Conservation (phyloP, 2,113 vertebrate species). For the Craseonycteris thonglongyai region DNA sequence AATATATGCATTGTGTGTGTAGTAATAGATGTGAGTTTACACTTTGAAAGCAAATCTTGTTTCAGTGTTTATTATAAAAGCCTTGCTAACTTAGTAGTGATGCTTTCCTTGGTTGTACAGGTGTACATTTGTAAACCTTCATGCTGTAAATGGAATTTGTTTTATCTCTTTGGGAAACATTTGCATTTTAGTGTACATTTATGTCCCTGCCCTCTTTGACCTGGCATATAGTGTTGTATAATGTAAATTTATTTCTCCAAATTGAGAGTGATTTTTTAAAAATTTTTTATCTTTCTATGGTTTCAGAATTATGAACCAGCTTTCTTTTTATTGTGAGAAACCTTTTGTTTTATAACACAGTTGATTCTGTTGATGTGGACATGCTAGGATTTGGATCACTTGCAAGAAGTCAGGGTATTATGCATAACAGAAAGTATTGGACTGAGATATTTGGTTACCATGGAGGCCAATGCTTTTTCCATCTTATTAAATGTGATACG, state of each 20-base stretch:
- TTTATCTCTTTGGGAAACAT: slow-evolving; percentile 90
- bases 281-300: slow-evolving; percentile 92
- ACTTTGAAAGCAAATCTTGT: slow-evolving; percentile 87
- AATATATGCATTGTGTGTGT: slow-evolving; percentile 97
- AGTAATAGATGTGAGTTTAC: slow-evolving; percentile 97
- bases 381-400: slow-evolving; percentile 82
- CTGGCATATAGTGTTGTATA: slow-evolving; percentile 97
- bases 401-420: slow-evolving; percentile 84
- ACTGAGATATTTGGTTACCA: slow-evolving; percentile 86
- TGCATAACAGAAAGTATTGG: slow-evolving; percentile 84
- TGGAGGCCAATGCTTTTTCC: slow-evolving; percentile 88
- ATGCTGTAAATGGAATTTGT: slow-evolving; percentile 99
- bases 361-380: slow-evolving; percentile 89
- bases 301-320: slow-evolving; percentile 89
- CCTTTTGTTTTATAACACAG: slow-evolving; percentile 93
- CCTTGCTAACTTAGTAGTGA: slow-evolving; percentile 97
- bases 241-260: slow-evolving; percentile 97
- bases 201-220: slow-evolving; percentile 86
- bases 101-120: slow-evolving; percentile 97
- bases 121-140: slow-evolving; percentile 99
- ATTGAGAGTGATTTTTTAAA: slow-evolving; percentile 93
- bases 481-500: slow-evolving; percentile 88
- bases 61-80: slow-evolving; percentile 91
- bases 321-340: slow-evolving; percentile 94
- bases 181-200: slow-evolving; percentile 99